Evolutionary conservation across 2,888 invertebrate species (phyloP), one percentile per base, ranked within the genome.

Genomic region (Loripinus fragilis): DNA sequence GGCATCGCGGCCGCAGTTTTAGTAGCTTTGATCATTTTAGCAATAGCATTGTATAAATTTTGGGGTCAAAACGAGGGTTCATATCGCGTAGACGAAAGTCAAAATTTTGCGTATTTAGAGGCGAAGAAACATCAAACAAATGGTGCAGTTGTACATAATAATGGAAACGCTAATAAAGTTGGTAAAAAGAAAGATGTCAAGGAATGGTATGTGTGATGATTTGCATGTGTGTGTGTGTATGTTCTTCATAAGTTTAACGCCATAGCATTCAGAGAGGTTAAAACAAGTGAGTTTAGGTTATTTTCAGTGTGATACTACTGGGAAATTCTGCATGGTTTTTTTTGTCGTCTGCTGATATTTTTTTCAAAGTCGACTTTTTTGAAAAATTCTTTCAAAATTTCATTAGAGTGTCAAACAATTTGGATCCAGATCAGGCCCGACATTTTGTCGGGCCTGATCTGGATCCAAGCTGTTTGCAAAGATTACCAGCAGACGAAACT

Each of bases 1-100:
- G 97, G 97, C 85, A 97, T 98, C 87, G 97, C 98, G 78, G 98
- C 98, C 2, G 97, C 97, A 65, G 97, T 97, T 84, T 96, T 98
- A 84, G 97, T 98, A 74, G 91, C 94, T 35, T 95, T 99, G 80
- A 95, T 98, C 78, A 97, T 98, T 89, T 95, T 98, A 89, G 97
- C 97, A 94, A 97, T 97, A 75, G 91, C 91, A 23, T 80, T 93
- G 67, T 93, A 92, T 85, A 93, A 93, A 83, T 93, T 92, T 76
- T 88, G 90, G 38, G 90, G 91, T 92, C 96, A 97, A 81, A 96
- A 97, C 71, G 97, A 98, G 93, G 96, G 96, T n/a, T 96, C 96
- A 74, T 98, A 98, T 93, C 98, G 98, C 94, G 97, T 98, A 80
- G 98, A 98, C 91, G 97, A 98, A 88, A 96, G 96, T 91, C 96